phyloP scores from a whole-genome alignment of 2,888 invertebrate genomes.

The Cephonodes hylas region DNA sequence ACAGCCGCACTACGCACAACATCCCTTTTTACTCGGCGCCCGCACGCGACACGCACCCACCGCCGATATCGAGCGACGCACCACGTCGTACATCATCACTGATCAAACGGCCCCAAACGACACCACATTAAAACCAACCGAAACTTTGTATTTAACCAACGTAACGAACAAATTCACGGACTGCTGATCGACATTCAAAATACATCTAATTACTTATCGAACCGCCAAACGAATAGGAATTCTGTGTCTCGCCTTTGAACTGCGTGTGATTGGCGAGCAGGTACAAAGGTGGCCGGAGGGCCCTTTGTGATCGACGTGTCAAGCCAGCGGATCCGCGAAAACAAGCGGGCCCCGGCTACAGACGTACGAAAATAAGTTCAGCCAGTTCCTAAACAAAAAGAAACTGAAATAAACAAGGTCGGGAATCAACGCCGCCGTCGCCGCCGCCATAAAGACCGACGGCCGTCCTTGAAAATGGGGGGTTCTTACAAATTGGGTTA shows the following conservation, averaged over 20 bases:
- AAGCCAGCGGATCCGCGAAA: slow-evolving; percentile 52
- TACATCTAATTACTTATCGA: slow-evolving; percentile 61
- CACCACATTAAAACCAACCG: neutral
- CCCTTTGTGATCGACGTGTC: slow-evolving; percentile 46
- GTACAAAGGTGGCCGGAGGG: slow-evolving; percentile 37
- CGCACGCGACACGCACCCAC: slow-evolving; percentile 18
- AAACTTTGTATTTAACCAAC: slow-evolving; percentile 47
- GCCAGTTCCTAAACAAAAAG: slow-evolving; percentile 80
- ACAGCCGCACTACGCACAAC: slow-evolving; percentile 18
- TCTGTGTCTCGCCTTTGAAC: slow-evolving; percentile 49
- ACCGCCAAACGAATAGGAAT: slow-evolving; percentile 49
- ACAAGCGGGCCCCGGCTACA: slow-evolving; percentile 61
- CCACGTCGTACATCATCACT: neutral
- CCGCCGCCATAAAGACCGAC: slow-evolving; percentile 80
- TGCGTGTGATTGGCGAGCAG: slow-evolving; percentile 53
- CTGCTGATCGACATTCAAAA: slow-evolving; percentile 56
- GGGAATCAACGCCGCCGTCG: slow-evolving; percentile 80
- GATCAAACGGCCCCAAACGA: neutral
- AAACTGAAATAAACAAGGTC: slow-evolving; percentile 82
- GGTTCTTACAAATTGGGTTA: slow-evolving; percentile 82
- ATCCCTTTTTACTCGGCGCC: slow-evolving; percentile 33
- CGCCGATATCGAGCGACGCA: neutral
- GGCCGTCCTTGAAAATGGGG: slow-evolving; percentile 81
- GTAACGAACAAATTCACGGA: slow-evolving; percentile 55
- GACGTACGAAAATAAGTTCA: slow-evolving; percentile 75